Evolutionary conservation across 2,888 invertebrate species (phyloP).

Genomic region (Cerastis leucographa): DNA sequence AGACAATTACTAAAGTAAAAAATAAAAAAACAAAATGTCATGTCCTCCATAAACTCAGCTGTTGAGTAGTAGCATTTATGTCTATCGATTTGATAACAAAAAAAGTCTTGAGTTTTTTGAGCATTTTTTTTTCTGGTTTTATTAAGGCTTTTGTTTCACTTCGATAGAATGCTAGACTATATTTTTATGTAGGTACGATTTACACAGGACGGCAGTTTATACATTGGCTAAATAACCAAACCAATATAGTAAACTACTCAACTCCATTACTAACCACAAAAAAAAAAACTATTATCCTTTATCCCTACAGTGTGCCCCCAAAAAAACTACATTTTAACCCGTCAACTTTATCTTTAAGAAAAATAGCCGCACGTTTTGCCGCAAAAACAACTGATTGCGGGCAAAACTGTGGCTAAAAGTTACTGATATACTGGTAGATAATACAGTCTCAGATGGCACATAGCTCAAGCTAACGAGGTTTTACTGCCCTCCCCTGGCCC

Average conservation of each 20-base stretch:
- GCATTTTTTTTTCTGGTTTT: not conserved
- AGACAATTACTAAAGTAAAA: too few species aligned
- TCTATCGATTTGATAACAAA: constrained; percentile 15
- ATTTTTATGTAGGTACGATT: not conserved
- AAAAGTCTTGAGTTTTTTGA: not conserved
- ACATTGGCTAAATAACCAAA: constrained; percentile 20
- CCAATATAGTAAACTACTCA: constrained; percentile 24
- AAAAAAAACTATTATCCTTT: constrained; percentile 31
- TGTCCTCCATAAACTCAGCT: too few species aligned
- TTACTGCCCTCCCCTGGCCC: constrained; percentile 85
- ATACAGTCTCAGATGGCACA: constrained; percentile 82
- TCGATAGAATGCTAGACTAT: not conserved
- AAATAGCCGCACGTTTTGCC: constrained; percentile 32
- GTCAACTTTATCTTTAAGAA: constrained; percentile 49
- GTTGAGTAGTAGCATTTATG: too few species aligned
- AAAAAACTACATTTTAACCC: constrained; percentile 52
- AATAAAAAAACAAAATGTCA: too few species aligned
- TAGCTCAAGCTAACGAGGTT: constrained; percentile 88
- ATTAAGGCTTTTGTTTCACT: not conserved
- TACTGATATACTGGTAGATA: constrained; percentile 73
- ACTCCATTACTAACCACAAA: constrained; percentile 23
- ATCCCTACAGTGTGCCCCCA: constrained; percentile 26
- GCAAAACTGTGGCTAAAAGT: constrained; percentile 69
- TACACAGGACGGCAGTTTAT: not conserved
- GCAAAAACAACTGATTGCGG: constrained; percentile 57